Evolutionary conservation across 2,797 vertebrate genomes (phyloP).

Genomic region (Notamacropus eugenii): DNA sequence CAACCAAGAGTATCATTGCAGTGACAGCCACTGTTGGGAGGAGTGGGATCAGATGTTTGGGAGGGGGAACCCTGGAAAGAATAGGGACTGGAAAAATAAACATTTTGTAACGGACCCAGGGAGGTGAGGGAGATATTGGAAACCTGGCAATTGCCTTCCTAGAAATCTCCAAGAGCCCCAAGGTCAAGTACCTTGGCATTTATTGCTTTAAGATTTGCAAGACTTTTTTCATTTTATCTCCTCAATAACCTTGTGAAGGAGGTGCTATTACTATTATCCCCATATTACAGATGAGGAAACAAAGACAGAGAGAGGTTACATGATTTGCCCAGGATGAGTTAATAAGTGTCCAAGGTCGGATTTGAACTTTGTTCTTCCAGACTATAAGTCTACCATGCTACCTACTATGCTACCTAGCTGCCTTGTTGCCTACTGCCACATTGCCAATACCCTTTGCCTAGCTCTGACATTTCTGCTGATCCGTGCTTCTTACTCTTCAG

Average conservation of each 20-base stretch:
- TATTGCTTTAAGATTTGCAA: background rate
- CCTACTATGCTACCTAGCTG: background rate
- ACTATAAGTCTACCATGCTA: background rate
- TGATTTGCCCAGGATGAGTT: background rate
- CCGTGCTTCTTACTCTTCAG: background rate
- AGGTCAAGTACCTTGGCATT: background rate
- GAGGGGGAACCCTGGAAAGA: background rate
- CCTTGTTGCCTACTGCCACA: background rate
- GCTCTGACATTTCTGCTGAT: background rate
- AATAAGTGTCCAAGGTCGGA: background rate
- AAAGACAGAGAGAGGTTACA: background rate
- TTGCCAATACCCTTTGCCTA: background rate
- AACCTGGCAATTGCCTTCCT: background rate
- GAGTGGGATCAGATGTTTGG: background rate
- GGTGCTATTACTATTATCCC: background rate
- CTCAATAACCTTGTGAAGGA: background rate
- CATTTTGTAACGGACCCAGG: background rate
- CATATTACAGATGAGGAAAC: background rate
- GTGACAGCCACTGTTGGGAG: background rate
- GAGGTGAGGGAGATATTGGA: background rate
- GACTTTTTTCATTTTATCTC: background rate
- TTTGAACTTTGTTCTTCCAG: background rate
- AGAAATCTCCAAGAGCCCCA: background rate
- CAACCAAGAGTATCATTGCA: background rate
- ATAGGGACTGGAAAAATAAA: background rate